Evolutionary conservation across 2,888 invertebrate genomes (phyloP).

Genomic region (Callimorpha dominula): DNA sequence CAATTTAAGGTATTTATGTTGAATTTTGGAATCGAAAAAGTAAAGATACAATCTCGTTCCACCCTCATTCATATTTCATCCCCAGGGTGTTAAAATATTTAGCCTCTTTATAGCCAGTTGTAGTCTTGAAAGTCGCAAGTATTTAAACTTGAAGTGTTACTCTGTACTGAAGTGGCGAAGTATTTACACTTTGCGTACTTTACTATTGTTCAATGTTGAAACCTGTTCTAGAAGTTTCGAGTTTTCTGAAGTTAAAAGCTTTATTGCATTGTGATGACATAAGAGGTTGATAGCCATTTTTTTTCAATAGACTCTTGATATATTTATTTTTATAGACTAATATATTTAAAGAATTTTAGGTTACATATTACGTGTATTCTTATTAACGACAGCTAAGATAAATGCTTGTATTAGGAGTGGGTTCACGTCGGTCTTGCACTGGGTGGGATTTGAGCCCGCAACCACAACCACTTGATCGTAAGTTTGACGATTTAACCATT

Average conservation of each 20-base stretch:
- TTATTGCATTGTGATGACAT: constrained; percentile 3
- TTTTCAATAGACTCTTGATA: too few species aligned
- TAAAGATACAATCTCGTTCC: background rate
- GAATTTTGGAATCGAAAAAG: too few species aligned
- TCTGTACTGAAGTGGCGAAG: constrained; percentile 28
- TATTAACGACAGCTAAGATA: too few species aligned
- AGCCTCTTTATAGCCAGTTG: constrained; percentile 20
- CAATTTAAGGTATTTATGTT: background rate
- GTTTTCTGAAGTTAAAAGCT: constrained; percentile 9
- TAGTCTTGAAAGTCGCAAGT: constrained; percentile 30
- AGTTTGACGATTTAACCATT: too few species aligned
- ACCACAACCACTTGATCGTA: too few species aligned
- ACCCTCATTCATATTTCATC: constrained; percentile 20
- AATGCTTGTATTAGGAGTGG: too few species aligned
- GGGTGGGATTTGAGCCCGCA: too few species aligned
- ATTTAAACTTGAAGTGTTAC: constrained; percentile 33
- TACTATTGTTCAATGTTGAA: constrained; percentile 25
- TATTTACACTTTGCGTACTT: constrained; percentile 35
- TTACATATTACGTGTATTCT: too few species aligned
- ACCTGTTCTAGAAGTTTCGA: constrained; percentile 26
- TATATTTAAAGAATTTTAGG: background rate
- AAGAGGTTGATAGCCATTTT: background rate
- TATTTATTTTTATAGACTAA: background rate
- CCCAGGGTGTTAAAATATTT: constrained; percentile 31
- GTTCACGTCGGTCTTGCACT: too few species aligned